These are phyloP conservation scores for Drosophila kanapiae DNA, from an alignment of 1,140 invertebrate genomes.

Conservation along the genomic window DNA sequence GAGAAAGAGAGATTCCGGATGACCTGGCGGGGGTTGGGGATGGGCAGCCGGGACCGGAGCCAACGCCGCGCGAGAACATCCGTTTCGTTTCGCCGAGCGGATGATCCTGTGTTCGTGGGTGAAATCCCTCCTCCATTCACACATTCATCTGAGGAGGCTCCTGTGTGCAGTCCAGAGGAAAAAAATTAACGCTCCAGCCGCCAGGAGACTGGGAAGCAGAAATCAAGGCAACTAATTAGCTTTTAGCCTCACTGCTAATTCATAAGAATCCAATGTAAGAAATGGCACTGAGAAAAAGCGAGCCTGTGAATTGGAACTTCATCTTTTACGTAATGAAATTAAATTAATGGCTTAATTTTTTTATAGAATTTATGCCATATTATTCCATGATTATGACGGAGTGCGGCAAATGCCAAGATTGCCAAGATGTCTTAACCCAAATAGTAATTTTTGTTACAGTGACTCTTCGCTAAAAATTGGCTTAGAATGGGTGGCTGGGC, in stretches of 20 bases:
- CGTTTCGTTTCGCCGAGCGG: slow-evolving; percentile 67
- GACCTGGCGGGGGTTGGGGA: slow-evolving; percentile 19
- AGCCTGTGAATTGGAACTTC: accelerated
- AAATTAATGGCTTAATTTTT: no score
- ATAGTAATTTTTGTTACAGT: neutral
- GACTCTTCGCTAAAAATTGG: neutral
- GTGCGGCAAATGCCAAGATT: no score
- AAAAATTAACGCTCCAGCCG: slow-evolving; percentile 62
- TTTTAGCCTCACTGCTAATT: slow-evolving; percentile 67
- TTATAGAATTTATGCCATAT: no score
- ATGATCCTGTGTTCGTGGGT: slow-evolving; percentile 58
- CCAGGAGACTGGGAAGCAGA: neutral
- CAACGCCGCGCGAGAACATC: slow-evolving; percentile 68
- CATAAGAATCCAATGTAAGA: slow-evolving; percentile 42
- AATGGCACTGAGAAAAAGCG: slow-evolving; percentile 13
- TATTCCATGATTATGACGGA: no score
- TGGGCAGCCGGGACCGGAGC: slow-evolving; percentile 40
- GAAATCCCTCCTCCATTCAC: slow-evolving; percentile 1
- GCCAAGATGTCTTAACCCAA: neutral
- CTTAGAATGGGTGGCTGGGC: neutral
- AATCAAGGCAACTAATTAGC: slow-evolving; percentile 73
- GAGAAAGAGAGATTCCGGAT: slow-evolving; percentile 37
- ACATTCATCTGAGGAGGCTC: slow-evolving; percentile 38
- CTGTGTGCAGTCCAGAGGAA: slow-evolving; percentile 40
- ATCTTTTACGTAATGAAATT: neutral